Conservation (phyloP, 2,888 invertebrate genomes). For the Lampropteryx suffumata region DNA sequence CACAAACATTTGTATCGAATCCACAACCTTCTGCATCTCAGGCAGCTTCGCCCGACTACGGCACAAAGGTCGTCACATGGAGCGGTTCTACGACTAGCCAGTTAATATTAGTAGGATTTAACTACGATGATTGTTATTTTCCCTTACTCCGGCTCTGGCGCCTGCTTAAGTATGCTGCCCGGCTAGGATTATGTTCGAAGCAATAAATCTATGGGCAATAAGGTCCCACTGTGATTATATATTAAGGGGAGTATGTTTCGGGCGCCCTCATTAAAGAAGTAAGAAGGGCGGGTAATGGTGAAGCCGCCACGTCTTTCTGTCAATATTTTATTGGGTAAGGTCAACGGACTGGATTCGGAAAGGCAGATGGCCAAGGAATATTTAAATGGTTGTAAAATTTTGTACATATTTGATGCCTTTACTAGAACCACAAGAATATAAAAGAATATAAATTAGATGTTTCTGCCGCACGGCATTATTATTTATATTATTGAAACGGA, state of each 20-base stretch:
- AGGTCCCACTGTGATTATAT: conserved; percentile 42
- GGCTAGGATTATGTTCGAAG: conserved; percentile 50
- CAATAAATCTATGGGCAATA: conserved; percentile 59
- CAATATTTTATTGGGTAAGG: conserved; percentile 35
- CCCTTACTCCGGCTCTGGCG: conserved; percentile 9
- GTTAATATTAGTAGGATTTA: no score
- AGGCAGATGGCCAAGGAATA: conserved; percentile 18
- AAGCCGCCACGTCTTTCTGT: conserved; percentile 26
- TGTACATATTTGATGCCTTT: no score
- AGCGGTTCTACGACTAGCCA: no score
- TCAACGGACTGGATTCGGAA: conserved; percentile 33
- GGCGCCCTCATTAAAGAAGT: conserved; percentile 41
- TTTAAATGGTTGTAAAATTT: conserved; percentile 2
- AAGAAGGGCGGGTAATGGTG: conserved; percentile 35
- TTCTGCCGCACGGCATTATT: no score
- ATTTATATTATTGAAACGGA: no score
- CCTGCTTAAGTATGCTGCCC: conserved; percentile 45
- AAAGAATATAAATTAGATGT: no score
- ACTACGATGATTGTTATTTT: background rate
- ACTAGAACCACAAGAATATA: no score
- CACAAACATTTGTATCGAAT: no score
- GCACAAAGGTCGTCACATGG: no score
- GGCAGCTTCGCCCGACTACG: no score
- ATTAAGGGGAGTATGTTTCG: conserved; percentile 45
- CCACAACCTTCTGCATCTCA: no score